phyloP scores from a whole-genome alignment of 2,888 invertebrate genomes.

The Tyria jacobaeae region DNA sequence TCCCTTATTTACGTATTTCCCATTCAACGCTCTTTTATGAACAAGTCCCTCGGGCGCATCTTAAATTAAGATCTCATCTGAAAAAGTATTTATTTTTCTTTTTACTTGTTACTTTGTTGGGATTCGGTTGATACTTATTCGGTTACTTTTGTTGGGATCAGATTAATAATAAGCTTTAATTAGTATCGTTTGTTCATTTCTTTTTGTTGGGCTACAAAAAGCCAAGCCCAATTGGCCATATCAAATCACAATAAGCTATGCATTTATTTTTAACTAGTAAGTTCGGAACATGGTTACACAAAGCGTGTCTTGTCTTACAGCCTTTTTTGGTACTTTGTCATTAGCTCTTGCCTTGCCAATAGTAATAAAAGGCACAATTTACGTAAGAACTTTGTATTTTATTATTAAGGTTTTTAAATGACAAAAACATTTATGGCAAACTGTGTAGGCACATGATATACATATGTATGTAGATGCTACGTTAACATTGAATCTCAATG shows the following conservation, averaged over 20 bases:
- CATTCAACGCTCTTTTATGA: slow-evolving; percentile 47
- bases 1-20: slow-evolving; percentile 44
- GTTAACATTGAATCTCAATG: no score
- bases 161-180: slow-evolving; percentile 42
- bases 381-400: background rate
- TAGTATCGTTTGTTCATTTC: slow-evolving; percentile 34
- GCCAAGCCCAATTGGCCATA: slow-evolving; percentile 7
- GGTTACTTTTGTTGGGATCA: no score
- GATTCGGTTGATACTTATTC: slow-evolving; percentile 39
- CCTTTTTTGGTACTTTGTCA: background rate
- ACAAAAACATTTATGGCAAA: no score
- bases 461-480: no score
- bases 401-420: background rate
- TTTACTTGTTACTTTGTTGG: slow-evolving; percentile 34
- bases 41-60: slow-evolving; percentile 44
- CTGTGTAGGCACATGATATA: no score
- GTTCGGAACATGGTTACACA: no score
- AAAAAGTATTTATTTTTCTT: slow-evolving; percentile 46
- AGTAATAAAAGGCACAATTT: background rate
- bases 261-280: background rate
- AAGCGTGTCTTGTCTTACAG: no score
- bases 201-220: slow-evolving; percentile 17
- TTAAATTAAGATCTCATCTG: slow-evolving; percentile 53
- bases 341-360: background rate
- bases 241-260: background rate